These are phyloP conservation scores for Petrolisthes manimaculis DNA, from an alignment of 2,888 invertebrate genomes.

Conservation along the genomic window DNA sequence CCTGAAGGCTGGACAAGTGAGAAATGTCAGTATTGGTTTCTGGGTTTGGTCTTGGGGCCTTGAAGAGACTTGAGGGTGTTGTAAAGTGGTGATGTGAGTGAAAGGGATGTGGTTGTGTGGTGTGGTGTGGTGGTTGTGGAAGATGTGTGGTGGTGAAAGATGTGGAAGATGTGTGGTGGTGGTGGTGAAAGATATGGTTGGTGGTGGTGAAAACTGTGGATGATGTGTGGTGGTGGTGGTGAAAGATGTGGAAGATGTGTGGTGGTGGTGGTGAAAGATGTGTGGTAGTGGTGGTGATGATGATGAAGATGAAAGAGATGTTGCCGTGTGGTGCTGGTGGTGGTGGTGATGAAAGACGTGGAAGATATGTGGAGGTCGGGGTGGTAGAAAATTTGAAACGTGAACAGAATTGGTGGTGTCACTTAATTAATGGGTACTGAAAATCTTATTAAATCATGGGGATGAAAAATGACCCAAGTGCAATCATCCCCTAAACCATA, in stretches of 20 bases:
- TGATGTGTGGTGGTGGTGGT: background rate
- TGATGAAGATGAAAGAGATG: background rate
- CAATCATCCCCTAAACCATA: too few species aligned
- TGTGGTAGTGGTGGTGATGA: background rate
- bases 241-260: background rate
- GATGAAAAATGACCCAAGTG: too few species aligned
- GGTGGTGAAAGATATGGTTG: background rate
- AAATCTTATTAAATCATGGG: too few species aligned
- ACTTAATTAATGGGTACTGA: too few species aligned
- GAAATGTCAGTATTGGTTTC: background rate
- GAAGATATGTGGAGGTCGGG: background rate
- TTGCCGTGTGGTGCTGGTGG: background rate
- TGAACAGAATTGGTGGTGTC: too few species aligned
- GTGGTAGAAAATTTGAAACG: too few species aligned
- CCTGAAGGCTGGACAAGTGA: background rate
- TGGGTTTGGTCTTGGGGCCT: background rate
- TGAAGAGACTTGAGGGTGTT: background rate
- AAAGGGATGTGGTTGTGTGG: background rate
- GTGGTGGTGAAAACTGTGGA: background rate
- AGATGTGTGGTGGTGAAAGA: background rate
- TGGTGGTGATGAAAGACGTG: background rate
- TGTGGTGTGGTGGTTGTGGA: background rate
- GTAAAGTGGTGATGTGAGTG: background rate
- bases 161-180: background rate
- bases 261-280: background rate